Evolutionary conservation across 2,113 vertebrate species (phyloP).

Genomic region (Scalopus aquaticus): DNA sequence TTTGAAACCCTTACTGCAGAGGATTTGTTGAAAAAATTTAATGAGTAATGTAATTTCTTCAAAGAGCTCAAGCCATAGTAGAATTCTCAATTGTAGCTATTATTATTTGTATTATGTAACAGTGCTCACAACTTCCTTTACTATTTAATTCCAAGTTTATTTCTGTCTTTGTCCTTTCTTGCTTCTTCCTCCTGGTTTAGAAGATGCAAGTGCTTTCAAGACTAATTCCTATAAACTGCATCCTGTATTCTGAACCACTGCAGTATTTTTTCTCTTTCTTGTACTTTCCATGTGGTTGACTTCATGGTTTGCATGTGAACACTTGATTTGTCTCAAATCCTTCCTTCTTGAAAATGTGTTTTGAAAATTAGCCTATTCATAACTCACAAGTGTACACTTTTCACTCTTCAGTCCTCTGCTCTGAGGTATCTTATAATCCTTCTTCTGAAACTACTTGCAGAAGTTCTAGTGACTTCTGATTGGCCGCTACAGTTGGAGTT

Average conservation of each 20-base stretch:
- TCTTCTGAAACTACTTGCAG: background rate
- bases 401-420: background rate
- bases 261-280: background rate
- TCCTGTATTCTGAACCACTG: background rate
- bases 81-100: background rate
- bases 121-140: background rate
- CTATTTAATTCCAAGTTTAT: background rate
- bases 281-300: background rate
- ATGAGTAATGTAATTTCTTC: background rate
- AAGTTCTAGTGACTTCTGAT: background rate
- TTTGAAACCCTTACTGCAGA: conserved; percentile 21
- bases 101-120: background rate
- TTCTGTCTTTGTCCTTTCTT: background rate
- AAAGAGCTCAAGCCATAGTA: background rate
- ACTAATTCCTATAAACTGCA: background rate
- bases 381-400: background rate
- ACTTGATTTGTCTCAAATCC: background rate
- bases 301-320: background rate
- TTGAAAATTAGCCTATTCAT: background rate
- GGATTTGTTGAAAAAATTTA: background rate
- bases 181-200: background rate
- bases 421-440: background rate
- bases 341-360: background rate
- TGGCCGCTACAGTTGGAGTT: background rate
- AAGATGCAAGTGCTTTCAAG: background rate